These are phyloP conservation scores for Synanthedon myopaeformis DNA, from an alignment of 2,888 invertebrate species.

Conservation along the genomic window DNA sequence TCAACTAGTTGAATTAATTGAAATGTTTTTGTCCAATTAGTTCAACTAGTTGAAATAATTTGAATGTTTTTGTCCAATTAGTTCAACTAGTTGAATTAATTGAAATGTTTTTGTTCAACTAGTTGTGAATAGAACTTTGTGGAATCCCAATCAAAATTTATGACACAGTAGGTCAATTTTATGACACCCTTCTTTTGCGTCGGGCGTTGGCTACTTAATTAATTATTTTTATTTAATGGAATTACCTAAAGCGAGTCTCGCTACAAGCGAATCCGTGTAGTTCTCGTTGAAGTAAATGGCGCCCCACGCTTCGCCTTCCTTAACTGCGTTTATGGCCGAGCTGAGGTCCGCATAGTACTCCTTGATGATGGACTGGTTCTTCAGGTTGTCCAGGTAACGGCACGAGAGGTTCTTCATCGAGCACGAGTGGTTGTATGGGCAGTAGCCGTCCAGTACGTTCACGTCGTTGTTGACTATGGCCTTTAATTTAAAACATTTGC, in stretches of 20 bases:
- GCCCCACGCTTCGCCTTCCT: slow-evolving; percentile 87
- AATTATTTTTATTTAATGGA: background rate
- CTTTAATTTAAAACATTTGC: slow-evolving; percentile 18
- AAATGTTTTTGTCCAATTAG: too few relatives aligned
- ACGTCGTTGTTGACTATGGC: slow-evolving; percentile 64
- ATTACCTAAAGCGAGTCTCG: slow-evolving; percentile 80
- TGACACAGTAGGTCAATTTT: background rate
- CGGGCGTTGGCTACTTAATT: too few relatives aligned
- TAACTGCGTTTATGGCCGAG: slow-evolving; percentile 79
- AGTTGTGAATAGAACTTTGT: too few relatives aligned
- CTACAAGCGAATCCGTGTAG: slow-evolving; percentile 88
- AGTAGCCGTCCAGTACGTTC: slow-evolving; percentile 49
- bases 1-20: too few relatives aligned
- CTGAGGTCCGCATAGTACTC: slow-evolving; percentile 74
- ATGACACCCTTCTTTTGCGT: too few relatives aligned
- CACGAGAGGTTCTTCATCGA: slow-evolving; percentile 80
- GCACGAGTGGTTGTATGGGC: slow-evolving; percentile 73
- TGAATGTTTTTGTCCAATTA: too few relatives aligned
- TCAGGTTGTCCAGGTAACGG: slow-evolving; percentile 81
- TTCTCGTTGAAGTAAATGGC: slow-evolving; percentile 89
- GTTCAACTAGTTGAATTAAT: too few relatives aligned
- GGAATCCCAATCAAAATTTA: too few relatives aligned
- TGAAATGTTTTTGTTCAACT: too few relatives aligned
- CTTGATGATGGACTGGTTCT: slow-evolving; percentile 78
- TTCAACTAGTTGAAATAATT: too few relatives aligned